A percentile compares a stretch with the other conserved stretches of the same genome.
Evolutionary conservation across 2,888 invertebrate species (phyloP).

Genomic region (Catocala nupta): DNA sequence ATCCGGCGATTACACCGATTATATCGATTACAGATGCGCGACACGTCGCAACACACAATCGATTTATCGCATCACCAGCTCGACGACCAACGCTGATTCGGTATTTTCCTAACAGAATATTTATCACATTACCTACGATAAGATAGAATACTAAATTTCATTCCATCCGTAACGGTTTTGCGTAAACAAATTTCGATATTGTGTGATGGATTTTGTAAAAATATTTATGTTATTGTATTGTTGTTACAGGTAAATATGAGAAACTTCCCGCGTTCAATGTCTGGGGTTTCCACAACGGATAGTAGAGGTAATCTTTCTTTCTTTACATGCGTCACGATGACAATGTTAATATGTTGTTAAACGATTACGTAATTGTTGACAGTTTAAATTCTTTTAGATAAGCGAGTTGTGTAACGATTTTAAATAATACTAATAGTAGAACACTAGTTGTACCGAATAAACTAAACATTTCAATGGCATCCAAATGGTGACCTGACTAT

Average conservation of each 20-base stretch:
- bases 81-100: slow-evolving; percentile 43
- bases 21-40: slow-evolving; percentile 60
- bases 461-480: too few relatives aligned
- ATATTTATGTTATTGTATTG: slow-evolving; percentile 9
- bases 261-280: neutral
- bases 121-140: slow-evolving; percentile 50
- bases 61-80: slow-evolving; percentile 60
- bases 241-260: slow-evolving; percentile 55
- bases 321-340: too few relatives aligned
- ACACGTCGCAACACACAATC: slow-evolving; percentile 59
- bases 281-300: neutral
- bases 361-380: too few relatives aligned
- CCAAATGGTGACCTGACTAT: too few relatives aligned
- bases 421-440: too few relatives aligned
- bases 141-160: slow-evolving; percentile 50
- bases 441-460: too few relatives aligned
- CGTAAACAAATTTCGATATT: slow-evolving; percentile 9
- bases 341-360: too few relatives aligned
- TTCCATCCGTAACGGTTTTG: slow-evolving; percentile 27
- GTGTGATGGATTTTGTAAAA: too few relatives aligned
- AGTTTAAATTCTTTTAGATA: too few relatives aligned
- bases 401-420: too few relatives aligned
- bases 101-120: slow-evolving; percentile 60
- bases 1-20: slow-evolving; percentile 57
- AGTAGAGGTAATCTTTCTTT: too few relatives aligned